These are phyloP conservation scores for Yponomeuta plumbellus DNA, from an alignment of 2,888 invertebrate genomes.

Conservation along the genomic window DNA sequence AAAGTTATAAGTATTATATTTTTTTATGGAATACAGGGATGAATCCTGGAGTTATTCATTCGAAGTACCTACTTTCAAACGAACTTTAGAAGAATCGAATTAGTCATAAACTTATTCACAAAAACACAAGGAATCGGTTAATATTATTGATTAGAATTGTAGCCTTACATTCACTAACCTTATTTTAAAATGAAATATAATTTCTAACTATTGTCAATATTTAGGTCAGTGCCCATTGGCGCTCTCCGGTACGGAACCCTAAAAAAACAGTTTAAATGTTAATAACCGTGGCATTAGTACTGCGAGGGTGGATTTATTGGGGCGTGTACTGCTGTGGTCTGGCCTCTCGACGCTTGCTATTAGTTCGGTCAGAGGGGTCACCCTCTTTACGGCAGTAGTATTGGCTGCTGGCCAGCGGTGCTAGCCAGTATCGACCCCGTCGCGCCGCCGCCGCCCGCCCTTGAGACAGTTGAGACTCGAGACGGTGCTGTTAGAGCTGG, in stretches of 20 bases:
- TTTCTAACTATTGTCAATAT: no score
- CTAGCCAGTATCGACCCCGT: constrained; percentile 56
- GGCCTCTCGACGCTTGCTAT: neutral
- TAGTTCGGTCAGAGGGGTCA: neutral
- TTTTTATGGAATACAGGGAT: no score
- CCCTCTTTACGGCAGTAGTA: constrained; percentile 17
- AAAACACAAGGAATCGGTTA: no score
- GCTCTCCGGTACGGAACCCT: neutral
- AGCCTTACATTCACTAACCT: no score
- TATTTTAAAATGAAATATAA: no score
- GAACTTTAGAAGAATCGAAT: no score
- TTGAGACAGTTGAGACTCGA: constrained; percentile 20
- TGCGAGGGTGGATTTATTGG: constrained; percentile 62
- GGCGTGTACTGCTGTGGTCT: constrained; percentile 15
- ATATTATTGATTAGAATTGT: no score
- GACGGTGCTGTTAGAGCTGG: neutral
- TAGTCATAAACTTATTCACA: no score
- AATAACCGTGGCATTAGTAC: constrained; percentile 35
- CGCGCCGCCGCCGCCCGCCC: constrained; percentile 23
- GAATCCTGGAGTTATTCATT: no score
- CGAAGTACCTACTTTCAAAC: no score
- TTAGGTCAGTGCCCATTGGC: no score
- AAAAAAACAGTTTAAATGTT: constrained; percentile 14
- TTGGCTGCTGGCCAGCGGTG: constrained; percentile 73
- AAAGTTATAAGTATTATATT: no score